Conservation (phyloP, 2,888 invertebrate species). For the Arenicola marina region DNA sequence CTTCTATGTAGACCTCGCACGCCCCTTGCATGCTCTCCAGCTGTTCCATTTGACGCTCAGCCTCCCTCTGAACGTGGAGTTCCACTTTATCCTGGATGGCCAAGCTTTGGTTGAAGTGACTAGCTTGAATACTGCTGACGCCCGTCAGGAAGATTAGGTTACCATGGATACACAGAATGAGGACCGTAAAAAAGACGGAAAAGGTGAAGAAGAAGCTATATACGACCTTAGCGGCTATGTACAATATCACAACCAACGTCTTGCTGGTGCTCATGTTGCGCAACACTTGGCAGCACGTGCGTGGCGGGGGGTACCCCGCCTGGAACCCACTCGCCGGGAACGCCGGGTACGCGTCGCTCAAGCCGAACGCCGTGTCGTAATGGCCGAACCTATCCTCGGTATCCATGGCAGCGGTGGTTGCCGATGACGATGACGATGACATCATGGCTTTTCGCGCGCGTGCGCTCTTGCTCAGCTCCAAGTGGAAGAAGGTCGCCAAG, state of each 20-base stretch:
- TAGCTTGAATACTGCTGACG: neutral
- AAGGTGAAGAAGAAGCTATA: conserved; percentile 18
- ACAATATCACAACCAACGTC: neutral
- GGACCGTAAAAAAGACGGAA: conserved; percentile 30
- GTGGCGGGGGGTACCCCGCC: too few species aligned
- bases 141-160: conserved; percentile 14
- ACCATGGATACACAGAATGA: conserved; percentile 26
- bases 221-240: conserved; percentile 5
- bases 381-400: neutral
- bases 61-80: conserved; percentile 10
- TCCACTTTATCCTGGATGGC: neutral
- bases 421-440: neutral
- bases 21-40: conserved; percentile 26
- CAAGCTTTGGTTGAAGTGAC: neutral
- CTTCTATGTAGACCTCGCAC: conserved; percentile 28
- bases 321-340: too few species aligned
- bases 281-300: neutral
- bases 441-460: too few species aligned
- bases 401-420: neutral
- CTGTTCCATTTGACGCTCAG: conserved; percentile 20
- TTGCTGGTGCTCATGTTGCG: neutral
- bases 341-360: neutral
- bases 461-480: neutral
- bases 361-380: neutral
- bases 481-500: neutral